phyloP scores from a whole-genome alignment of 2,888 invertebrate genomes.

The Germaria angustata region DNA sequence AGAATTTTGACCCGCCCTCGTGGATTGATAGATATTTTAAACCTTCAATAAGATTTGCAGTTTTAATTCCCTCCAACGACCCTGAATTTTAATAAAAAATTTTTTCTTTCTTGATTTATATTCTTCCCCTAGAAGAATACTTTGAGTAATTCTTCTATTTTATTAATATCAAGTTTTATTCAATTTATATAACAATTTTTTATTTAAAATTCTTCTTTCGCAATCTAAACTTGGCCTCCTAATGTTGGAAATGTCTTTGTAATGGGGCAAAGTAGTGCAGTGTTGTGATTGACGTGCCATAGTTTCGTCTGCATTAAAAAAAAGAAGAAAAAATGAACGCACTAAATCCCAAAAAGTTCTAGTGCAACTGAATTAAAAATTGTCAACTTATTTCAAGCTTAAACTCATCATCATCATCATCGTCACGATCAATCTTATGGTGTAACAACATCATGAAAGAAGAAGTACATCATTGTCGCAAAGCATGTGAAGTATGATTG shows the following conservation, averaged over 20 bases:
- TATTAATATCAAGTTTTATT: not conserved
- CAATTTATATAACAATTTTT: not conserved
- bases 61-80: too few relatives aligned
- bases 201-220: not conserved
- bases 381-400: slow-evolving; percentile 56
- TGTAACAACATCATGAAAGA: not conserved
- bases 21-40: too few relatives aligned
- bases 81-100: too few relatives aligned
- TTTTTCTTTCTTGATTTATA: too few relatives aligned
- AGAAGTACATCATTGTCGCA: slow-evolving; percentile 13
- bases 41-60: too few relatives aligned
- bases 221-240: not conserved
- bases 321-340: not conserved
- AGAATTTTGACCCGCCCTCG: too few relatives aligned
- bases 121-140: not conserved
- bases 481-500: not conserved
- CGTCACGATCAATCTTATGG: slow-evolving; percentile 30
- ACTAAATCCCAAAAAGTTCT: slow-evolving; percentile 27
- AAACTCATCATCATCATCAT: slow-evolving; percentile 43
- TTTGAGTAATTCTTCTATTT: not conserved
- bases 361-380: slow-evolving; percentile 33
- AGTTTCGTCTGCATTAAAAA: slow-evolving; percentile 41
- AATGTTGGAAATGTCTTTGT: not conserved
- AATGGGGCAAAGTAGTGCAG: slow-evolving; percentile 20
- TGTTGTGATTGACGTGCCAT: slow-evolving; percentile 55